phyloP scores from a whole-genome alignment of 2,797 vertebrate species.

The Tarsius wallacei region DNA sequence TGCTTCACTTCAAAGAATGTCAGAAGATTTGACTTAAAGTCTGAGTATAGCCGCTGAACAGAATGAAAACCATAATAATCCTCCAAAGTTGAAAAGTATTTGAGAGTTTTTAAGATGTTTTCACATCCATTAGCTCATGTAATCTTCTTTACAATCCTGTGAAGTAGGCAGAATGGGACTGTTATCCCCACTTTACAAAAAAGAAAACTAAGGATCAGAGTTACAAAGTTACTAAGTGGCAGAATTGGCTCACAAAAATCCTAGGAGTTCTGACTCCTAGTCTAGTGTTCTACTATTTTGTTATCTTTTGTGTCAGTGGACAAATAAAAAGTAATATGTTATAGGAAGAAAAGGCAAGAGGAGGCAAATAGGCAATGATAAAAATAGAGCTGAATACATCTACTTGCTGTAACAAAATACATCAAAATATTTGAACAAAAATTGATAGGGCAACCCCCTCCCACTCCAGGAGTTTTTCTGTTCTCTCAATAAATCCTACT shows the following conservation, averaged over 20 bases:
- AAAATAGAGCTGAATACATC: slow-evolving; percentile 34
- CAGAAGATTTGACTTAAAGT: slow-evolving; percentile 62
- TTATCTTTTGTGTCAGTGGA: not conserved
- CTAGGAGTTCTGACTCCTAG: slow-evolving; percentile 33
- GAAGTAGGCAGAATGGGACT: slow-evolving; percentile 57
- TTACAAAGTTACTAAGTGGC: slow-evolving; percentile 44
- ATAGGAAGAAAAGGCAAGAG: slow-evolving; percentile 34
- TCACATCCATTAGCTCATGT: slow-evolving; percentile 61
- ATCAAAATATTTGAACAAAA: slow-evolving; percentile 65
- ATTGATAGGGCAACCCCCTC: not conserved
- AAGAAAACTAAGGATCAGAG: slow-evolving; percentile 61
- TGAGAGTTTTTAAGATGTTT: slow-evolving; percentile 69
- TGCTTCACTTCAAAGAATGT: slow-evolving; percentile 68
- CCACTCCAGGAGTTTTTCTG: no score
- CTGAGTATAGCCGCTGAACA: slow-evolving; percentile 36
- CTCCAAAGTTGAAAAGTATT: slow-evolving; percentile 68
- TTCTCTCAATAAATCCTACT: no score
- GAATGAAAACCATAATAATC: slow-evolving; percentile 72
- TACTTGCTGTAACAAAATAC: slow-evolving; percentile 65
- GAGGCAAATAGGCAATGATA: slow-evolving; percentile 19
- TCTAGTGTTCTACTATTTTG: not conserved
- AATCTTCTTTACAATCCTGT: slow-evolving; percentile 59
- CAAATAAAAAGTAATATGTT: not conserved
- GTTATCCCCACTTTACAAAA: slow-evolving; percentile 60
- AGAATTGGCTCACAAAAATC: slow-evolving; percentile 28